phyloP scores from a whole-genome alignment of 2,113 vertebrate genomes.

The Coptodon bakossiorum region DNA sequence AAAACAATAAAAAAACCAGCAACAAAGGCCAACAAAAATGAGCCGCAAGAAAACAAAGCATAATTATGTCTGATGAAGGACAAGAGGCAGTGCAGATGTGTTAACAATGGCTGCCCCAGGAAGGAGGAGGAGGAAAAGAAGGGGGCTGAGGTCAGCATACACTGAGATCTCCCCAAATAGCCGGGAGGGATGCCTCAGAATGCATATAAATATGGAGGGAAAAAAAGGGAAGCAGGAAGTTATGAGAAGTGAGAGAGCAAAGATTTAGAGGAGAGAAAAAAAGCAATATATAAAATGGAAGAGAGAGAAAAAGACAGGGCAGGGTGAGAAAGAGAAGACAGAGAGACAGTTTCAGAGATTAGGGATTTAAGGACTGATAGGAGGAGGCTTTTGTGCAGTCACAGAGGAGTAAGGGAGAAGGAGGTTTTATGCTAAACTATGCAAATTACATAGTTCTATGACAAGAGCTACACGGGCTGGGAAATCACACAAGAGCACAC shows the following conservation, averaged over 20 bases:
- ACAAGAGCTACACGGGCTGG: constrained; percentile 60
- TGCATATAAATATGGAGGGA: constrained; percentile 26
- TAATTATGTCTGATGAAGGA: constrained; percentile 41
- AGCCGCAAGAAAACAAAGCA: background rate
- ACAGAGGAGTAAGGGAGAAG: constrained; percentile 54
- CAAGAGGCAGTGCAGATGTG: constrained; percentile 27
- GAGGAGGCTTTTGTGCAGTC: constrained; percentile 68
- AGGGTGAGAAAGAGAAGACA: constrained; percentile 21
- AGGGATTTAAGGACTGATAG: constrained; percentile 71
- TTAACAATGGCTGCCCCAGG: constrained; percentile 56
- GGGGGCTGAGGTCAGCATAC: constrained; percentile 63
- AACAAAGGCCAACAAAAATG: constrained; percentile 25
- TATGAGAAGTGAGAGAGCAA: constrained; percentile 10
- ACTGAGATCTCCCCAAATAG: constrained; percentile 48
- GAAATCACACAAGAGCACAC: constrained; percentile 42
- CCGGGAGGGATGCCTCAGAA: constrained; percentile 38
- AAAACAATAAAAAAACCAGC: fast-evolving
- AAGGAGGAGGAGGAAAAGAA: constrained; percentile 27
- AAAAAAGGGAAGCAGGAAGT: background rate
- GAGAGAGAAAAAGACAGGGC: constrained; percentile 6
- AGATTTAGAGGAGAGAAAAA: constrained; percentile 16
- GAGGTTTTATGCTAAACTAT: constrained; percentile 76
- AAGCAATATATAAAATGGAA: background rate
- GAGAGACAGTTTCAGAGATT: constrained; percentile 62
- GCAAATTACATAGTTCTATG: constrained; percentile 66